Conservation (phyloP, 2,888 invertebrate species). For the Caenorhabditis panamensis region DNA sequence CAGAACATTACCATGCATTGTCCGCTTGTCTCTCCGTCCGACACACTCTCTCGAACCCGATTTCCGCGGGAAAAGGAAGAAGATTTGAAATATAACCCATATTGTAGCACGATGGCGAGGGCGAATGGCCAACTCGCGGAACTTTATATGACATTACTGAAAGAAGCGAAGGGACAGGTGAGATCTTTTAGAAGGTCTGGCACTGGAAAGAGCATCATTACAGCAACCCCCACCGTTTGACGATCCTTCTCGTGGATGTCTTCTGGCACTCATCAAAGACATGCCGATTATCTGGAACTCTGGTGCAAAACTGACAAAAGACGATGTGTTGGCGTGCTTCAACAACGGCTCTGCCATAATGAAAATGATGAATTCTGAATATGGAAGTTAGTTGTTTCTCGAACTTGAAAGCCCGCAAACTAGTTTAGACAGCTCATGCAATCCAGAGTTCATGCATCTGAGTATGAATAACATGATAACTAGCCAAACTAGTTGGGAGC, state of each 20-base stretch:
- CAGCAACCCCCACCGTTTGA: conserved; percentile 56
- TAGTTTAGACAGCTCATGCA: neutral
- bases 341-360: conserved; percentile 12
- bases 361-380: conserved; percentile 85
- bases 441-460: too few species aligned
- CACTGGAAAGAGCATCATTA: conserved; percentile 1
- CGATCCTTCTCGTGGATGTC: conserved; percentile 54
- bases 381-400: conserved; percentile 89
- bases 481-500: too few species aligned
- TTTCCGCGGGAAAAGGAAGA: conserved; percentile 26
- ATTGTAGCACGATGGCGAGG: conserved; percentile 25
- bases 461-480: too few species aligned
- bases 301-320: conserved; percentile 25
- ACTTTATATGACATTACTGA: conserved; percentile 7
- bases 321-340: conserved; percentile 45
- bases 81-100: conserved; percentile 5
- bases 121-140: conserved; percentile 10
- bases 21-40: conserved; percentile 14
- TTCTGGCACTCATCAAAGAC: conserved; percentile 60
- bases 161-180: conserved; percentile 36
- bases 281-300: conserved; percentile 55
- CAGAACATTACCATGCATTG: conserved; percentile 15
- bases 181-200: neutral
- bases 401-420: neutral
- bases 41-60: conserved; percentile 11